These are phyloP conservation scores for Leptinotarsa lineolata DNA, from an alignment of 1,140 invertebrate species.

Conservation along the genomic window DNA sequence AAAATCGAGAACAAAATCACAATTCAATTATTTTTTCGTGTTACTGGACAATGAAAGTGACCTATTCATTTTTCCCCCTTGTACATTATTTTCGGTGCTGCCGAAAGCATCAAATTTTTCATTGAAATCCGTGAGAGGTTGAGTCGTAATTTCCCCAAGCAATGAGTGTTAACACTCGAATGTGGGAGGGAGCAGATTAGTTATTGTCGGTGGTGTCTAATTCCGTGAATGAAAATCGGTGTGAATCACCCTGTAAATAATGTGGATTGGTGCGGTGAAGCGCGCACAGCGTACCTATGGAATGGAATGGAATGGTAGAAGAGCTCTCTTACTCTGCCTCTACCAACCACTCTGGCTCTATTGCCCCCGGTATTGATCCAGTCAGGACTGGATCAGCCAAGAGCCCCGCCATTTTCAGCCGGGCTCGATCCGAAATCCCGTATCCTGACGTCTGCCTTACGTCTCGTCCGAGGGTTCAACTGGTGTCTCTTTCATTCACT, in stretches of 20 bases:
- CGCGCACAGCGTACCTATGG: conserved; percentile 7
- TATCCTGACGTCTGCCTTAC: conserved; percentile 2
- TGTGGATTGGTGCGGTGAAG: conserved; percentile 5
- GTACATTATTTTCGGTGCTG: neutral
- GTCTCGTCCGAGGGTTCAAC: conserved; percentile 7
- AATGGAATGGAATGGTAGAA: neutral
- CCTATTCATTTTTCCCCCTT: no score
- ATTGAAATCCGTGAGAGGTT: neutral
- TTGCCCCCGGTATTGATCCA: conserved; percentile 1
- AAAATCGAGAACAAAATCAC: no score
- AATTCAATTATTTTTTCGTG: no score
- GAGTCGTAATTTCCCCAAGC: neutral
- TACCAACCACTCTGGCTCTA: conserved; percentile 7
- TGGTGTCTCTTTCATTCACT: neutral
- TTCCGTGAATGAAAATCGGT: neutral
- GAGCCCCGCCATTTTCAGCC: conserved; percentile 4
- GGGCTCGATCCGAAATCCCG: neutral
- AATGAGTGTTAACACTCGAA: conserved; percentile 2
- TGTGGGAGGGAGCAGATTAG: conserved; percentile 5
- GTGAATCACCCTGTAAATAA: conserved; percentile 2
- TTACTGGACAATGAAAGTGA: no score
- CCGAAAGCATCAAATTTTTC: neutral
- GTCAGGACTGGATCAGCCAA: conserved; percentile 7
- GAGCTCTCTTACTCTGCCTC: conserved; percentile 4
- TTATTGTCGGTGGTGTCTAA: conserved; percentile 5